Conservation (phyloP, 2,797 vertebrate species). For the Lacerta bilineata region DNA sequence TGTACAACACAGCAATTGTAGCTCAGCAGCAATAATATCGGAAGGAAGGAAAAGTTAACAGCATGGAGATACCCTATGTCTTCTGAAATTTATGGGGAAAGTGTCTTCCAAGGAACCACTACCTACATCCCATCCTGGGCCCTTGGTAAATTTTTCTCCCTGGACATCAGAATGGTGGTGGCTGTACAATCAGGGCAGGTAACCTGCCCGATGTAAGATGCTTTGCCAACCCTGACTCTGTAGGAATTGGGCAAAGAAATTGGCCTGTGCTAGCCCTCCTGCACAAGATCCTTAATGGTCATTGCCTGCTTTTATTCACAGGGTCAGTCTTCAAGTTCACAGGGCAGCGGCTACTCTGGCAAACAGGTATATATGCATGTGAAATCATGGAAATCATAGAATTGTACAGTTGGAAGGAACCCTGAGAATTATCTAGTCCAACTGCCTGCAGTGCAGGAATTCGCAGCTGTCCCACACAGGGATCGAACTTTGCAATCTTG, state of each 20-base stretch:
- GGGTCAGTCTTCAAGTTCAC: constrained; percentile 14
- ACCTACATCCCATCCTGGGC: too few relatives aligned
- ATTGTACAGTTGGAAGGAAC: too few relatives aligned
- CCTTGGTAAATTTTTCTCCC: too few relatives aligned
- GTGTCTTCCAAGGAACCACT: background rate
- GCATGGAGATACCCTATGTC: background rate
- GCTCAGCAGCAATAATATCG: background rate
- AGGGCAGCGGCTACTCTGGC: background rate
- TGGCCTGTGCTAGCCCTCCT: background rate
- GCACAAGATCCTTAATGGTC: background rate
- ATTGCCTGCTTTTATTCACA: background rate
- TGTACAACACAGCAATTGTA: background rate
- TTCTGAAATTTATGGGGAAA: background rate
- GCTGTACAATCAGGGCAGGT: background rate
- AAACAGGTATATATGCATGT: background rate
- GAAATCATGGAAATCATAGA: too few relatives aligned
- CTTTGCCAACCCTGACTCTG: background rate
- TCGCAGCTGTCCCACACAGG: too few relatives aligned
- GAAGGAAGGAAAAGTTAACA: background rate
- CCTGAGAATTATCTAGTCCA: too few relatives aligned
- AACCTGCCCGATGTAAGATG: background rate
- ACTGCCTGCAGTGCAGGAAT: too few relatives aligned
- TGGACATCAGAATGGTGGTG: background rate
- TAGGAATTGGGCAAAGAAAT: background rate
- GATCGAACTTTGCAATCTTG: too few relatives aligned